Conservation (phyloP, 2,888 invertebrate genomes). For the Encarsia formosa region DNA sequence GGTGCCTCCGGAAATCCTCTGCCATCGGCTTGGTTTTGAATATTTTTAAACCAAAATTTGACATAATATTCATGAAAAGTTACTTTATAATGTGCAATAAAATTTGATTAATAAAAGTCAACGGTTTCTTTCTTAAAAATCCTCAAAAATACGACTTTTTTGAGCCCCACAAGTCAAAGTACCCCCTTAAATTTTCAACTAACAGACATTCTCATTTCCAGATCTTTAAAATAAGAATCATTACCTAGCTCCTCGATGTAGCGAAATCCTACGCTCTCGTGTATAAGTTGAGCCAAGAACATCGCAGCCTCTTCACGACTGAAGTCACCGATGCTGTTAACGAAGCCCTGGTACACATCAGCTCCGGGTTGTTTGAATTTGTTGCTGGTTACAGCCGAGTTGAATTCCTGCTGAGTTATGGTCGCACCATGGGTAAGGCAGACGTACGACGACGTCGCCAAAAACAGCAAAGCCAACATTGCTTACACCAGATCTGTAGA, state of each 20-base stretch:
- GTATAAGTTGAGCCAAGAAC: conserved; percentile 19
- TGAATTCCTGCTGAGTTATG: conserved; percentile 6
- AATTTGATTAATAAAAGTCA: no score
- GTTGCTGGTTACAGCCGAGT: not conserved
- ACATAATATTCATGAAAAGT: no score
- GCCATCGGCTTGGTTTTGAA: no score
- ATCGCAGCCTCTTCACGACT: conserved; percentile 4
- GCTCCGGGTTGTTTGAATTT: not conserved
- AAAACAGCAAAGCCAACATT: no score
- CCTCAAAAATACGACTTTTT: no score
- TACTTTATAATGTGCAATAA: no score
- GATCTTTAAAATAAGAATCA: not conserved
- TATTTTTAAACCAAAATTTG: no score
- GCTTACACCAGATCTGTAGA: no score
- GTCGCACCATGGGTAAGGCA: no score
- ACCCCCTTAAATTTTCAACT: not conserved
- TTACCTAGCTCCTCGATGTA: conserved; percentile 12
- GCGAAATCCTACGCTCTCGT: conserved; percentile 18
- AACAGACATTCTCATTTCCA: not conserved
- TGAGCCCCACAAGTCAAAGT: no score
- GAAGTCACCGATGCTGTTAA: not conserved
- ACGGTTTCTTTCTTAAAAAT: no score
- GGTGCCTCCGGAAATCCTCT: no score
- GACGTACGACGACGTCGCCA: not conserved
- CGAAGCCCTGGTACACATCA: conserved; percentile 1